Percentiles rank a stretch among this genome's conserved stretches.
Conservation (phyloP, 2,888 invertebrate genomes). For the Listrodromus nycthemerus region DNA sequence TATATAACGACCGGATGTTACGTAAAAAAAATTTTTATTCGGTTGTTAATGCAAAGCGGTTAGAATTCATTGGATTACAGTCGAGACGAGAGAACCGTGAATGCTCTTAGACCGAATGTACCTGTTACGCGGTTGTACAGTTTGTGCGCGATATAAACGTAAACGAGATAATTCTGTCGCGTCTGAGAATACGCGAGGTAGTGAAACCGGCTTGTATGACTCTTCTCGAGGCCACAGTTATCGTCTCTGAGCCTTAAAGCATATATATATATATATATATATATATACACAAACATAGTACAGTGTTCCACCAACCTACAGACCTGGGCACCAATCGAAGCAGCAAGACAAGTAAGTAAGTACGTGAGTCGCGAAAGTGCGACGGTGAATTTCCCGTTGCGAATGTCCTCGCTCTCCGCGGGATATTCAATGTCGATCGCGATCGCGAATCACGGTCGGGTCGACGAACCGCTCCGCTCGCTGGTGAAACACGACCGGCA, state of each 20-base stretch:
- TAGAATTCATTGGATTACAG: background rate
- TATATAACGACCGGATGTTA: no score
- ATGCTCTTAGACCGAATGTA: background rate
- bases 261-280: background rate
- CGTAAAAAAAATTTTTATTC: no score
- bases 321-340: conserved; percentile 11
- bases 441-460: conserved; percentile 64
- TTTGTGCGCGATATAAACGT: background rate
- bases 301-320: conserved; percentile 4
- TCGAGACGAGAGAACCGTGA: background rate
- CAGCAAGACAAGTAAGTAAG: conserved; percentile 12
- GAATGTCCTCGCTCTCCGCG: conserved; percentile 55
- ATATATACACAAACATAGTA: background rate
- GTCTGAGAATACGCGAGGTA: conserved; percentile 12
- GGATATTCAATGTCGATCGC: conserved; percentile 59
- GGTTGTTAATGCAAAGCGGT: no score
- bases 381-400: conserved; percentile 51
- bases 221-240: conserved; percentile 26
- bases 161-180: conserved; percentile 33
- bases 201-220: conserved; percentile 49
- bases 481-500: background rate
- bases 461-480: conserved; percentile 36
- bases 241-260: conserved; percentile 5
- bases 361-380: conserved; percentile 64
- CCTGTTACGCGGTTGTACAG: background rate